Base-by-base conservation (phyloP, 2,797 vertebrate genomes). In the Spheniscus humboldti region DNA sequence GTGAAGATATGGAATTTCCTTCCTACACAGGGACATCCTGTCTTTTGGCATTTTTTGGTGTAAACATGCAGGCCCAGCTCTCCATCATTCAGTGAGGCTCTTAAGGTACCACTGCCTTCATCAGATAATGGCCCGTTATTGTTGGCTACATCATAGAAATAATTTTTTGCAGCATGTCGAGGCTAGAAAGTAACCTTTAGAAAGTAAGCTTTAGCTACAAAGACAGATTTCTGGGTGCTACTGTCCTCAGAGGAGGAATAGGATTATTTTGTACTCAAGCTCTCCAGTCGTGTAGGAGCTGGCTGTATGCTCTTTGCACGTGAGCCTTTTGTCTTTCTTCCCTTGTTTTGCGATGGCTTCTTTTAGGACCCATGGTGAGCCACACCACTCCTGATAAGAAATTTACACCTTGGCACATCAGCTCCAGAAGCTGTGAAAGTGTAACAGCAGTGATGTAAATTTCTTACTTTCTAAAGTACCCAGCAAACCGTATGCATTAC, bases 1-100 rank as follows among this genome's bases (percentile, higher is more conserved):
- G 50, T 60, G 62, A 74, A n/a, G 56, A 86, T 55, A 74, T 33
- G n/a, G 76, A 94, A 74, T 93, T 94, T 96, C 90, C 93, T 97
- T 96, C 81, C 86, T 80, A 37, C 8, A 33, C 11, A 57, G 22
- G 11, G 57, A 55, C n/a, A 57, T 74, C 56, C 75, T 33, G 22
- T 17, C 18, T 47, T 55, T 47, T 43, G 62, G 35, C n/a, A 68
- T 57, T 78, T 81, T 68, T 11, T 45, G 23, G 25, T 79, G 30
- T 30, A 84, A 91, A 53, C 18, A 37, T 11, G 8, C 28, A 69
- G 35, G 25, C 30, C 27, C 18, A 56, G 39, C 20, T 63, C 50
- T 35, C 41, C 55, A 64, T 66, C 67, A 67, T 10, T 45, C 20
- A 57, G 4, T 56, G 11, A 48, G 41, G 53, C 25, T 86, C 66